phyloP scores from a whole-genome alignment of 2,888 invertebrate species.

The Sarcophaga variegata region DNA sequence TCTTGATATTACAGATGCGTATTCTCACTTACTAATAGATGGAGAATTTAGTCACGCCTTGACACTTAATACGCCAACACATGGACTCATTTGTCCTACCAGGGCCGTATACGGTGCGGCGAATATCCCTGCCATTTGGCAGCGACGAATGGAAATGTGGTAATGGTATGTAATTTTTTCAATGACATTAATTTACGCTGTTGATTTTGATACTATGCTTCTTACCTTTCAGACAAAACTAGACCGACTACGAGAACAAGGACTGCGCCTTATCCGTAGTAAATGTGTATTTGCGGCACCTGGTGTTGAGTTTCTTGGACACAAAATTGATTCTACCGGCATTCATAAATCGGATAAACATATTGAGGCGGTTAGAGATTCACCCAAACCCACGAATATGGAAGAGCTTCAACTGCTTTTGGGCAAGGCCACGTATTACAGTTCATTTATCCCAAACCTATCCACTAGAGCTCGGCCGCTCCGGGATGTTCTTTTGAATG shows the following conservation, averaged over 20 bases:
- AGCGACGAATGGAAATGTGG: conserved; percentile 30
- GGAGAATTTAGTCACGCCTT: not conserved
- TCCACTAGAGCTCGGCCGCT: conserved; percentile 22
- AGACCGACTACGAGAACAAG: not conserved
- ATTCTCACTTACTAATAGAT: no score
- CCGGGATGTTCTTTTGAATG: conserved; percentile 9
- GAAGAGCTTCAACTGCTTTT: conserved; percentile 41
- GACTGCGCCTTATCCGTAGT: conserved; percentile 8
- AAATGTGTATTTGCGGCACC: no score
- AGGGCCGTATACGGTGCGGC: conserved; percentile 50
- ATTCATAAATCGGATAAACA: conserved; percentile 53
- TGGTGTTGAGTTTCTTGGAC: conserved; percentile 37
- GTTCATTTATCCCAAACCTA: conserved; percentile 16
- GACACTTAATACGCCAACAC: conserved; percentile 49
- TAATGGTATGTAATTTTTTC: conserved; percentile 17
- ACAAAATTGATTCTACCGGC: conserved; percentile 12
- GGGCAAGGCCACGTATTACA: conserved; percentile 24
- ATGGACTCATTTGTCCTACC: conserved; percentile 55
- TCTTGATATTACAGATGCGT: no score
- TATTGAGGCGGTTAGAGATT: not conserved
- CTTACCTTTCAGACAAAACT: not conserved
- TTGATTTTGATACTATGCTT: conserved; percentile 3
- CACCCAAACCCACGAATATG: conserved; percentile 26
- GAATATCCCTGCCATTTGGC: conserved; percentile 58
- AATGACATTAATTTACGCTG: conserved; percentile 29